Conservation (phyloP, 1,140 invertebrate genomes). For the Leptestheria dahalacensis region DNA sequence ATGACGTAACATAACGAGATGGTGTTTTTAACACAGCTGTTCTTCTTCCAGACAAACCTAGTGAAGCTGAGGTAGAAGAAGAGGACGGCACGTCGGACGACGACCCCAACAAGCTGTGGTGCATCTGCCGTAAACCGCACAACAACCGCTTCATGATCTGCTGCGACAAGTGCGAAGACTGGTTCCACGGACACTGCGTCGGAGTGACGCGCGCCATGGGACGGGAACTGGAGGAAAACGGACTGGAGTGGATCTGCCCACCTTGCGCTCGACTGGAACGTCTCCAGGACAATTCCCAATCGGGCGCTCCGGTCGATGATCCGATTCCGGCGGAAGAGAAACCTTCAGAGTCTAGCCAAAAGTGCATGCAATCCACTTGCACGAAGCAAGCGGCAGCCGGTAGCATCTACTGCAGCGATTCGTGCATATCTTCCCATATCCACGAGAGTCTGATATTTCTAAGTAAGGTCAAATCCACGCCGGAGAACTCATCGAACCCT, state of each 20-base stretch:
- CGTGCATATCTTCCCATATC: conserved; percentile 70
- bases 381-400: conserved; percentile 37
- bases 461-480: neutral
- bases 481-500: neutral
- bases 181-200: conserved; percentile 94
- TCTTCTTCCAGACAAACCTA: conserved; percentile 31
- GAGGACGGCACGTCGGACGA: conserved; percentile 64
- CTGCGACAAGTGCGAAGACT: conserved; percentile 88
- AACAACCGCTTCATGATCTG: conserved; percentile 97
- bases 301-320: too few relatives aligned
- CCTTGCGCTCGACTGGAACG: conserved; percentile 37
- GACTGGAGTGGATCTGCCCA: conserved; percentile 79
- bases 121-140: conserved; percentile 85
- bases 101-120: conserved; percentile 88
- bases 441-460: conserved; percentile 34
- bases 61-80: conserved; percentile 35
- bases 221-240: conserved; percentile 73
- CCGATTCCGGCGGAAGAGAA: too few relatives aligned
- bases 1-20: conserved; percentile 21
- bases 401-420: conserved; percentile 69
- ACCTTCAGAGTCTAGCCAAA: too few relatives aligned
- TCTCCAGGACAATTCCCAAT: neutral
- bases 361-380: too few relatives aligned
- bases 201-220: conserved; percentile 83
- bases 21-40: conserved; percentile 17